These are phyloP conservation scores for Trachelipus rathkii DNA, from an alignment of 1,140 invertebrate species.

Conservation along the genomic window DNA sequence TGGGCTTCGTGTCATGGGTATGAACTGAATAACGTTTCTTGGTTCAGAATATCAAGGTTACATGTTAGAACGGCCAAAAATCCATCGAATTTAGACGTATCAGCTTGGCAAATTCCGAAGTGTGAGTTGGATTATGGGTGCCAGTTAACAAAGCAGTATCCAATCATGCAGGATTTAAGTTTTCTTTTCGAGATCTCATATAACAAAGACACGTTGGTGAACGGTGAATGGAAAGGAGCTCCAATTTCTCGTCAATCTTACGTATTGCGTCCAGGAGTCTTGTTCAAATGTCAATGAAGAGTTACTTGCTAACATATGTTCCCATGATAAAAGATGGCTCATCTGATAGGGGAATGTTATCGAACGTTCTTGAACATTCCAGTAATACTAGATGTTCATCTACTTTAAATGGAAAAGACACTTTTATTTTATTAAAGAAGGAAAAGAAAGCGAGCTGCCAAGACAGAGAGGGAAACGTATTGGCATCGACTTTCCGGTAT, in stretches of 20 bases:
- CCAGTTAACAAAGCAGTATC: constrained; percentile 36
- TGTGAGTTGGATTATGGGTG: constrained; percentile 41
- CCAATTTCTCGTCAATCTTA: constrained; percentile 57
- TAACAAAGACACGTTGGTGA: constrained; percentile 26
- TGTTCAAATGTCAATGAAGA: constrained; percentile 49
- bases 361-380: constrained; percentile 88
- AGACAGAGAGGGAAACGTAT: constrained; percentile 66
- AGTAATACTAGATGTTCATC: constrained; percentile 73
- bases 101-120: constrained; percentile 35
- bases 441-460: constrained; percentile 24
- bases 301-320: constrained; percentile 68
- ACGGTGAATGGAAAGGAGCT: constrained; percentile 37
- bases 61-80: constrained; percentile 32
- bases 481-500: constrained; percentile 68
- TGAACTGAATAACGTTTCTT: constrained; percentile 31
- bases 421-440: constrained; percentile 52
- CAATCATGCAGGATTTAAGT: constrained; percentile 39
- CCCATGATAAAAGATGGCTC: constrained; percentile 64
- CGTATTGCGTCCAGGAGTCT: constrained; percentile 61
- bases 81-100: constrained; percentile 31
- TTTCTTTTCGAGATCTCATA: constrained; percentile 44
- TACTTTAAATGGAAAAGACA: constrained; percentile 63
- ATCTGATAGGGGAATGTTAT: constrained; percentile 83
- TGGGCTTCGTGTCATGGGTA: constrained; percentile 37
- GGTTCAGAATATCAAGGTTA: constrained; percentile 41